phyloP scores from a whole-genome alignment of 23 tunicate genomes.

The Trididemnum nubilum region DNA sequence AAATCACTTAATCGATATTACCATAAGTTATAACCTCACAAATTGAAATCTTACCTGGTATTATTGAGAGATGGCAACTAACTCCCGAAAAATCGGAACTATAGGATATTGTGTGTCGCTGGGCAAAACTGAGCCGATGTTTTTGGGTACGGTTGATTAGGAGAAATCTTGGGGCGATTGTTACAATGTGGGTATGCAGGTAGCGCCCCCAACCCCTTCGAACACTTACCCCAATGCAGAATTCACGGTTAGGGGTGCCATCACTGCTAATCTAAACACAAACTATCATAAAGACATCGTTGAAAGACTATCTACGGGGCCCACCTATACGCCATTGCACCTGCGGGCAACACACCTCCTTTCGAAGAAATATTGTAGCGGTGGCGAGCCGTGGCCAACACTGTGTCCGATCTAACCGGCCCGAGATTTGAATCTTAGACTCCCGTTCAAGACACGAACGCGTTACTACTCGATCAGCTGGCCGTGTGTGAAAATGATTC shows the following conservation, averaged over 20 bases:
- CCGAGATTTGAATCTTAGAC: too few relatives aligned
- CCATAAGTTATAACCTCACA: too few relatives aligned
- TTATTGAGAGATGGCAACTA: slow-evolving; percentile 62
- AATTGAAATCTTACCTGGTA: slow-evolving; percentile 51
- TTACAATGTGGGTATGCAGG: slow-evolving; percentile 93
- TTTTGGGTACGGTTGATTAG: slow-evolving; percentile 64
- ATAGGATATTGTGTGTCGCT: slow-evolving; percentile 76
- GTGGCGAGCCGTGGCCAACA: too few relatives aligned
- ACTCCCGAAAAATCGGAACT: slow-evolving; percentile 58
- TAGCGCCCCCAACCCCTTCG: slow-evolving; percentile 91
- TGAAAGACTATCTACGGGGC: neutral
- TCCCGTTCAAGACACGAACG: too few relatives aligned
- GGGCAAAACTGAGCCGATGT: slow-evolving; percentile 72
- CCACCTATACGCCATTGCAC: neutral
- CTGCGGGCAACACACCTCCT: too few relatives aligned
- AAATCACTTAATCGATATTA: too few relatives aligned
- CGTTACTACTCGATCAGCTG: too few relatives aligned
- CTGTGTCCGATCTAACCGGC: too few relatives aligned
- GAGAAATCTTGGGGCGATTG: slow-evolving; percentile 85
- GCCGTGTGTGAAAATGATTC: too few relatives aligned
- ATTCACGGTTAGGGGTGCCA: slow-evolving; percentile 76
- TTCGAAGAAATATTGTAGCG: too few relatives aligned
- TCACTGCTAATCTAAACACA: slow-evolving; percentile 56
- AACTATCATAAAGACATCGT: too few relatives aligned
- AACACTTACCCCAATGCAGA: slow-evolving; percentile 87